Base-by-base conservation (phyloP, 1,140 invertebrate genomes). In the Drosophila miranda region DNA sequence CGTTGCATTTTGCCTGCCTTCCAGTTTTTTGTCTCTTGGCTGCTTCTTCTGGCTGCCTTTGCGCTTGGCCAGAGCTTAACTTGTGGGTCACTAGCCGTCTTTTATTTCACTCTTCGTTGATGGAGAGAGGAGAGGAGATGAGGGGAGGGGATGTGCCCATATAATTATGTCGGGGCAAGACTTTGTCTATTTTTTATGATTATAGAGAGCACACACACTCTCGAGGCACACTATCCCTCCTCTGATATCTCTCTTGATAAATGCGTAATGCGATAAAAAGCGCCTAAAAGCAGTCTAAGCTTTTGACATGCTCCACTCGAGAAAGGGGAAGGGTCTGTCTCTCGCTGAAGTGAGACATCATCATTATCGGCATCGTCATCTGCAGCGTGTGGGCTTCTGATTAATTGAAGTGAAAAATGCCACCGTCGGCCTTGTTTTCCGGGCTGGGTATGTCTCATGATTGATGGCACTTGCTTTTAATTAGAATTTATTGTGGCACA, bases 351-450 rank as follows among this genome's bases (percentile, higher is more conserved):
- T 68, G 66, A 69, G 57, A 62, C 75, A 74, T 78, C 60, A 68
- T 76, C 64, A 67, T 75, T 45, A 45, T 38, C 49, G 53, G 45
- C 62, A 50, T 23, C 38, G 7, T 8, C 30, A 34, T n/a, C 42
- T 14, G 11, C 26, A 43, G 57, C 42, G 21, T 28, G 21, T 11
- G 58, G 26, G 34, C 26, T 44, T 21, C 75, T 78, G 77, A 80
- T 80, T 80, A 80, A 80, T 80, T 80, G 77, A 80, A 80, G 77
- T 80, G 72, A 75, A 80, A 80, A 80, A 79, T 75, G 64, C 57
- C 46, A 44, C 49, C 52, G 26, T 4, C 62, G 59, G 16, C 38
- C 67, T 58, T 41, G 19, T 44, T 57, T 68, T 46, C 23, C 23
- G 23, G 23, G 23, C 0, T 26, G 23, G 23, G 23, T 26, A 0